phyloP scores from a whole-genome alignment of 2,888 invertebrate genomes.

The Rambutsinella grinnellia region DNA sequence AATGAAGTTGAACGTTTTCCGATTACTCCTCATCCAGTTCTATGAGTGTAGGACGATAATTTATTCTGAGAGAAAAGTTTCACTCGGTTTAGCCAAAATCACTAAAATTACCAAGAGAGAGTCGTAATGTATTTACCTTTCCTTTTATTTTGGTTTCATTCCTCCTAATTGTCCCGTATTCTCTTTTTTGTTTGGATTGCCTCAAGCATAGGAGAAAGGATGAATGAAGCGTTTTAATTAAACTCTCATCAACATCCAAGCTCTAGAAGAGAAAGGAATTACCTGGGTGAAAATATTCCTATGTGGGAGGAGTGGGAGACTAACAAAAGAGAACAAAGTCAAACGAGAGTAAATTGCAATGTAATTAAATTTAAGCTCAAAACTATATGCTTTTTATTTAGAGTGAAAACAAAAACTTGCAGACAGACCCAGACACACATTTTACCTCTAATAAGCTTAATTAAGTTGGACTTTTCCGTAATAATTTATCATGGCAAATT shows the following conservation, averaged over 20 bases:
- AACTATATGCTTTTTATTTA: slow-evolving; percentile 43
- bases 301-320: not conserved
- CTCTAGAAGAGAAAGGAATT: slow-evolving; percentile 28
- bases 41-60: slow-evolving; percentile 21
- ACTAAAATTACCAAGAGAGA: slow-evolving; percentile 26
- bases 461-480: too few species aligned
- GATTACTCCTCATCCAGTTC: slow-evolving; percentile 7
- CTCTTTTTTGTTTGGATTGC: slow-evolving; percentile 41
- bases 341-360: slow-evolving; percentile 49
- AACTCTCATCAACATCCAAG: slow-evolving; percentile 45
- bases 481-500: too few species aligned
- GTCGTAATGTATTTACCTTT: slow-evolving; percentile 24
- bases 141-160: slow-evolving; percentile 52
- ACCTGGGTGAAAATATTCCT: not conserved
- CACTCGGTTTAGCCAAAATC: slow-evolving; percentile 36
- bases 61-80: slow-evolving; percentile 45
- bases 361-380: slow-evolving; percentile 58
- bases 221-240: slow-evolving; percentile 54
- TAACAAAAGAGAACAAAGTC: slow-evolving; percentile 25
- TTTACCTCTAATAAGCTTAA: too few species aligned
- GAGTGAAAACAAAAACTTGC: slow-evolving; percentile 38
- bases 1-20: slow-evolving; percentile 40
- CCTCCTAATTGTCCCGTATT: slow-evolving; percentile 47
- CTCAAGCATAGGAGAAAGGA: slow-evolving; percentile 30
- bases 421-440: too few species aligned